Evolutionary conservation across 2,888 invertebrate species (phyloP).

Genomic region (Apodemia mormo): DNA sequence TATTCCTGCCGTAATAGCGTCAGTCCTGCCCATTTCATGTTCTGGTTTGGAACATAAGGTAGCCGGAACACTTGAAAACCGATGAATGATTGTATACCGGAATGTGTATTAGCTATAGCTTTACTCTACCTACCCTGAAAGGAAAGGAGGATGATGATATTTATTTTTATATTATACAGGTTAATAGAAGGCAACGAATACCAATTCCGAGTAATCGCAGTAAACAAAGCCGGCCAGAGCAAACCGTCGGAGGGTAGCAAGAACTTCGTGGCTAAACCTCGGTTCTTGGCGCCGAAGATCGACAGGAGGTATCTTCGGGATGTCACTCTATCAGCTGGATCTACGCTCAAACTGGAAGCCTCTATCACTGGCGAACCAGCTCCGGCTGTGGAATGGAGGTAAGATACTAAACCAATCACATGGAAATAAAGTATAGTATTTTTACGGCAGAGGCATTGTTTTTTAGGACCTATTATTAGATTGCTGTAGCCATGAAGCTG

Average conservation of each 20-base stretch:
- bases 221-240: conserved; percentile 97
- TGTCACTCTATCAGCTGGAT: conserved; percentile 94
- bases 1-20: too few relatives aligned
- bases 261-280: conserved; percentile 91
- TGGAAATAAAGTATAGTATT: not conserved
- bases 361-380: conserved; percentile 97
- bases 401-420: conserved; percentile 16
- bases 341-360: conserved; percentile 95
- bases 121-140: too few relatives aligned
- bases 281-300: conserved; percentile 96
- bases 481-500: too few relatives aligned
- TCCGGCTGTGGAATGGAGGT: conserved; percentile 95
- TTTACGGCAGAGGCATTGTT: too few relatives aligned
- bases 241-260: conserved; percentile 95
- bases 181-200: conserved; percentile 97
- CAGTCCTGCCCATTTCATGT: too few relatives aligned
- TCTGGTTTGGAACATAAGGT: too few relatives aligned
- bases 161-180: conserved; percentile 43
- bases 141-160: too few relatives aligned
- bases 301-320: conserved; percentile 95
- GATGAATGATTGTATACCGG: too few relatives aligned
- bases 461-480: too few relatives aligned
- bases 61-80: too few relatives aligned
- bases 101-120: too few relatives aligned
- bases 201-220: conserved; percentile 96